A percentile compares a stretch with the other conserved stretches of the same genome.
phyloP scores from a whole-genome alignment of 1,140 invertebrate genomes.

The Brachionus sp. region DNA sequence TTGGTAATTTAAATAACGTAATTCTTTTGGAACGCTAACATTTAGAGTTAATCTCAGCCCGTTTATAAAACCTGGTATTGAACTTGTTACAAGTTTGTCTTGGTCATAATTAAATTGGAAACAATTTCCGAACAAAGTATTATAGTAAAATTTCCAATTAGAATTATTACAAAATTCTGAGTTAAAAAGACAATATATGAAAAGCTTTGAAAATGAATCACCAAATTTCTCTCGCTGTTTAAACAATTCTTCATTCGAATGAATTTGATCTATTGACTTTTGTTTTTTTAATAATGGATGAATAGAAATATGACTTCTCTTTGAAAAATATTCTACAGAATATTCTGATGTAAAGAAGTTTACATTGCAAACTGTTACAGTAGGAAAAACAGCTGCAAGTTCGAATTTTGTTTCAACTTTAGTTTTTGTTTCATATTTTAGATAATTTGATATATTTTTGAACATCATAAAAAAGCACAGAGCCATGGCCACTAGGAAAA shows the following conservation, averaged over 20 bases:
- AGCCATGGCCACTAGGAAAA: not conserved
- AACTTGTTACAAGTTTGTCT: not conserved
- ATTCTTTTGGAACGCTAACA: not conserved
- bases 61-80: not conserved
- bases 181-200: not conserved
- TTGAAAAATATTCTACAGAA: not conserved
- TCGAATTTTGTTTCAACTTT: not conserved
- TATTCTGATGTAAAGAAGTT: not conserved
- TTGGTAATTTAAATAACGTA: not conserved
- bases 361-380: not conserved
- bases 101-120: not conserved
- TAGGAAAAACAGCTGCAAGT: not conserved
- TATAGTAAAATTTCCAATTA: not conserved
- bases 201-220: not conserved
- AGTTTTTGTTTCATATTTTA: not conserved
- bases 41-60: not conserved
- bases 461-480: not conserved
- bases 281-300: not conserved
- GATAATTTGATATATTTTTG: not conserved
- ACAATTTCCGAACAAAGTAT: not conserved
- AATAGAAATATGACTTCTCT: not conserved
- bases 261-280: not conserved
- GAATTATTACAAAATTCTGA: not conserved
- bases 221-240: not conserved
- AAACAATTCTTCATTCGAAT: not conserved